A percentile compares a stretch with the other conserved stretches of the same genome.
Evolutionary conservation across 2,113 vertebrate species (phyloP).

Genomic region (Phodopus roborovskii): DNA sequence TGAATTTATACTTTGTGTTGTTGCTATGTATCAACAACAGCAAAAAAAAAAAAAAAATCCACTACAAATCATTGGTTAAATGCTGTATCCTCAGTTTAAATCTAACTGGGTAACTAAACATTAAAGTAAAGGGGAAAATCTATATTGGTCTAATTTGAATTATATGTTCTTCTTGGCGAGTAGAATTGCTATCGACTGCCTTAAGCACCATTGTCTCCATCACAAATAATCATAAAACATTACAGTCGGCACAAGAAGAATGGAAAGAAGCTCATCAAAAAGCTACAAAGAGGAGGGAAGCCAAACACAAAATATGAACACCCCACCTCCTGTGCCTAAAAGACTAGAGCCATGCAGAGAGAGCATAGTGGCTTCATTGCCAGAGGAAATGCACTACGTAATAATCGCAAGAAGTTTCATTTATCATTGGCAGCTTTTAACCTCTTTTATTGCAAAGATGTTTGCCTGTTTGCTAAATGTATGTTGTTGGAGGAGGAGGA

Average conservation of each 20-base stretch:
- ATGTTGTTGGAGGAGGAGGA: not conserved
- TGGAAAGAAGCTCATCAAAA: conserved; percentile 65
- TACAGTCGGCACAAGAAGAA: conserved; percentile 80
- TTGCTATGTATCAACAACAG: conserved; percentile 82
- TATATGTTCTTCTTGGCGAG: conserved; percentile 87
- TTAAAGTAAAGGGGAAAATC: conserved; percentile 86
- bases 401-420: conserved; percentile 36
- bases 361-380: conserved; percentile 72
- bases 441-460: conserved; percentile 69
- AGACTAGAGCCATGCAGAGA: conserved; percentile 46
- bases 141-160: conserved; percentile 89
- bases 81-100: conserved; percentile 87
- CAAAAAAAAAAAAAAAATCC: conserved; percentile 20
- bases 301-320: conserved; percentile 58
- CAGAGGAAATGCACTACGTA: conserved; percentile 59
- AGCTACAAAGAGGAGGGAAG: conserved; percentile 49
- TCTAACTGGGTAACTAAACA: conserved; percentile 89
- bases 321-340: conserved; percentile 38
- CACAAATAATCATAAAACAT: conserved; percentile 86
- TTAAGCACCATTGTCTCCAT: conserved; percentile 85
- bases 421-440: conserved; percentile 77
- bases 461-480: conserved; percentile 56
- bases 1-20: conserved; percentile 83
- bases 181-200: conserved; percentile 89
- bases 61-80: conserved; percentile 88